Evolutionary conservation across 2,797 vertebrate species (phyloP), one percentile per base, ranked within the genome.

Genomic region (Enteromius mattozi): DNA sequence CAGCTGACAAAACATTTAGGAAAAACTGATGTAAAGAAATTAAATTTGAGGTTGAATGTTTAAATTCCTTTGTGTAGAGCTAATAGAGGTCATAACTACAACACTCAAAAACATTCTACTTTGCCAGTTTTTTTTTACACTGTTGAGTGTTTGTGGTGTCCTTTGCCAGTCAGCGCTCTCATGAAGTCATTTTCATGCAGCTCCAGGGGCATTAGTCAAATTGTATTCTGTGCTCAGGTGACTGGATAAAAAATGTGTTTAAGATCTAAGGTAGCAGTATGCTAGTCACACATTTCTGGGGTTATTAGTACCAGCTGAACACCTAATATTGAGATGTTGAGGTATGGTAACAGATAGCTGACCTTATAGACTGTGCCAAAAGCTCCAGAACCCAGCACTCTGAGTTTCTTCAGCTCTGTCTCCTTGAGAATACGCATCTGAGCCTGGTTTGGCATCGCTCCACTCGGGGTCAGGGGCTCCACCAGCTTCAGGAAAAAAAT

Each of bases 401-500:
- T 95, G 81, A 98, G 95, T 84, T 99, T 99, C 92, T 96, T 97
- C 75, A 99, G 88, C 93, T 99, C 98, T 0, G 98, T 99, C 91
- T 99, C 98, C 89, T 99, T 99, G 54, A 99, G 95, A 91, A 99
- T 99, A 24, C 97, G 92, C 97, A 99, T 99, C 95, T 99, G 97
- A 77, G 98, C 98, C 90, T 99, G 97, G 92, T 99, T 99, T 51
- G 98, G 98, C 85, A 97, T 92, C 0, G 97, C 98, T 27, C 98
- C 98, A 0, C 98, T 99, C 14, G 98, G 98, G 0, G 97, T 99
- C 88, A 99, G 92, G 0, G 98, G 98, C 91, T 99, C 98, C 88
- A 99, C 98, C 91, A 99, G 92, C 98, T 99, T 86, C 6, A 71
- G 19, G 47, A 19, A 86, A 47, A 30, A 66, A 21, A 51, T 2